Evolutionary conservation across 2,888 invertebrate species (phyloP).

Genomic region (Hemistola chrysoprasaria): DNA sequence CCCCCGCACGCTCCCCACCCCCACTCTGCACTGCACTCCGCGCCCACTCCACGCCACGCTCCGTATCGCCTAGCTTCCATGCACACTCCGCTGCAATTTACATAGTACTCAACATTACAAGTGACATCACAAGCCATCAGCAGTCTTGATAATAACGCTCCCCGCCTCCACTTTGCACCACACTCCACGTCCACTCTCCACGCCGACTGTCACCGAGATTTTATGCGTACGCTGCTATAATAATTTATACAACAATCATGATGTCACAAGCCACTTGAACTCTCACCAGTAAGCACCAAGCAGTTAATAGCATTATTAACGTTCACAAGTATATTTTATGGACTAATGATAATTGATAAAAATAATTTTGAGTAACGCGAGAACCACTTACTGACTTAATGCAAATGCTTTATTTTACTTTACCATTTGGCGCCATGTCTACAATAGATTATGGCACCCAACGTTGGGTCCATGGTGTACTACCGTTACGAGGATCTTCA

Average conservation of each 20-base stretch:
- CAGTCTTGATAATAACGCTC: slow-evolving; percentile 87
- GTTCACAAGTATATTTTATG: too few relatives aligned
- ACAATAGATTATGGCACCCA: too few relatives aligned
- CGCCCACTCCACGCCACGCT: slow-evolving; percentile 88
- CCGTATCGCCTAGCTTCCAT: slow-evolving; percentile 84
- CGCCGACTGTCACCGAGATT: slow-evolving; percentile 85
- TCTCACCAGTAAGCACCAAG: slow-evolving; percentile 87
- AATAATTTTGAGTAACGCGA: too few relatives aligned
- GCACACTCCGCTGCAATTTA: slow-evolving; percentile 91
- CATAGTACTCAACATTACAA: too few relatives aligned
- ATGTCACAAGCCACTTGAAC: slow-evolving; percentile 85
- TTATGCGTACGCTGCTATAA: slow-evolving; percentile 89
- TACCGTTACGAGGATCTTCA: too few relatives aligned
- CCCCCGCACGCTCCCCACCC: slow-evolving; percentile 88
- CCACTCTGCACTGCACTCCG: slow-evolving; percentile 87
- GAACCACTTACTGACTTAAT: too few relatives aligned
- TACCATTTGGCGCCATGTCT: too few relatives aligned
- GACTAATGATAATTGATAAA: too few relatives aligned
- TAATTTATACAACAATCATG: too few relatives aligned
- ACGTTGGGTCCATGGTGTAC: too few relatives aligned
- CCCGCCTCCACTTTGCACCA: slow-evolving; percentile 87
- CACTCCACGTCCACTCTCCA: slow-evolving; percentile 88
- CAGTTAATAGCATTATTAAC: too few relatives aligned
- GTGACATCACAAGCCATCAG: slow-evolving; percentile 84
- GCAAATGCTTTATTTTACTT: too few relatives aligned